Base-by-base conservation (phyloP, 2,888 invertebrate species). In the Synanthedon vespiformis region DNA sequence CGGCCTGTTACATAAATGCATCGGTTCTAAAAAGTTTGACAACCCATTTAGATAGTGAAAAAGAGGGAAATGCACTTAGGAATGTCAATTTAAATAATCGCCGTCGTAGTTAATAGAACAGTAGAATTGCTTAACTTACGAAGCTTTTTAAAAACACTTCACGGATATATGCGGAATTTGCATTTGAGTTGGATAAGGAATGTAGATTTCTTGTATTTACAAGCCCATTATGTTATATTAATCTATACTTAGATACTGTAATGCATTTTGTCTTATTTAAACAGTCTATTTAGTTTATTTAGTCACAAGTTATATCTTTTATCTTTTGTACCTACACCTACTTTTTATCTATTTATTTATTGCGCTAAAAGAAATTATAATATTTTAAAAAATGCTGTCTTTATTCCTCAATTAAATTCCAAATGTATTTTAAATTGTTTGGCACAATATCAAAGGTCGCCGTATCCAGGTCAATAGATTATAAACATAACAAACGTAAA, bases 11-110 rank as follows among this genome's bases (percentile, higher is more conserved):
- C 59, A 65, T 60, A 60, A 64, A 64, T 64, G 59, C 60, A 10
- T 34, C 34, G 57, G 61, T 67, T 59, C 52, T 54, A 51, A 53
- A 34, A 51, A 48, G 53, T 56, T 56, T 54, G 52, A 55, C 55
- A 55, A 60, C 61, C 60, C 70, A 74, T 78, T 54, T 48, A 54
- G 53, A 53, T 54, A 55, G 60, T 62, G 58, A 62, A 65, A 63
- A 65, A 67, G 70, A 65, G 65, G 10, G 65, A 69, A 68, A 69
- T 72, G 73, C 64, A 65, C 67, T 69, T 72, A 70, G 34, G 72
- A 76, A 76, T 75, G 73, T 69, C 62, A 68, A 66, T 67, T 63
- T 67, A 61, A 63, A 57, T 63, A 61, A 65, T 12, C 44, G 41
- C n/a, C 48, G n/a, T 13, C 27, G 34, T 48, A 22, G 40, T 52